Percentiles rank a stretch among this genome's conserved stretches.
Evolutionary conservation across 2,888 invertebrate species (phyloP).

Genomic region (Idaea straminata): DNA sequence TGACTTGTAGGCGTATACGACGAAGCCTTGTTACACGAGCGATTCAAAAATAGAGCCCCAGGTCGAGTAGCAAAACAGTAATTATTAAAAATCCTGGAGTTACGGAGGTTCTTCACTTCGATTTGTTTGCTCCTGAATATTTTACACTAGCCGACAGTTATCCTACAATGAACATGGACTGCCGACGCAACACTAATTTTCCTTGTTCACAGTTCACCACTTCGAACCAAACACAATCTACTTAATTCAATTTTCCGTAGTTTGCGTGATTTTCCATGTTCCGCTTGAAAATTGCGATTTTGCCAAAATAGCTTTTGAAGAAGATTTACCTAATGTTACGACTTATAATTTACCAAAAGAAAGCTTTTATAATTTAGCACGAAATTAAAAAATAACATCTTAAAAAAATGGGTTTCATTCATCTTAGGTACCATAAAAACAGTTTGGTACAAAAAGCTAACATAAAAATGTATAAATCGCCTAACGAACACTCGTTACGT

Average conservation of each 20-base stretch:
- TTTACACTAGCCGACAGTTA: not conserved
- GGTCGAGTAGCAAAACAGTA: not conserved
- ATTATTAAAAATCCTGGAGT: not conserved
- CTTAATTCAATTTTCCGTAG: not conserved
- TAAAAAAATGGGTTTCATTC: not conserved
- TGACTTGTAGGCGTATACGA: too few relatives aligned
- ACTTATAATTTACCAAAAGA: too few relatives aligned
- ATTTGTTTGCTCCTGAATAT: not conserved
- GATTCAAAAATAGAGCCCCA: not conserved
- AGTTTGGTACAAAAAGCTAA: constrained; percentile 11
- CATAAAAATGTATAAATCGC: constrained; percentile 20
- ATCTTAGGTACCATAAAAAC: not conserved
- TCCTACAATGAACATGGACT: not conserved
- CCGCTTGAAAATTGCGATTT: not conserved
- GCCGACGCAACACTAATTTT: not conserved
- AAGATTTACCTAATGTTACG: not conserved
- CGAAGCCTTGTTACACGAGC: too few relatives aligned
- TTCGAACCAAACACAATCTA: not conserved
- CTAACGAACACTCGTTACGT: constrained; percentile 24
- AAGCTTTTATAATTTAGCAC: too few relatives aligned
- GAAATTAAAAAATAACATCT: not conserved
- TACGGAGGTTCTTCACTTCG: not conserved
- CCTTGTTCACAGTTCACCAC: not conserved
- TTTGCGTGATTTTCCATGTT: not conserved
- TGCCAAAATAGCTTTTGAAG: not conserved